Evolutionary conservation across 1,140 invertebrate genomes (phyloP), one percentile per base, ranked within the genome.

Genomic region (Eurosta solidaginis): DNA sequence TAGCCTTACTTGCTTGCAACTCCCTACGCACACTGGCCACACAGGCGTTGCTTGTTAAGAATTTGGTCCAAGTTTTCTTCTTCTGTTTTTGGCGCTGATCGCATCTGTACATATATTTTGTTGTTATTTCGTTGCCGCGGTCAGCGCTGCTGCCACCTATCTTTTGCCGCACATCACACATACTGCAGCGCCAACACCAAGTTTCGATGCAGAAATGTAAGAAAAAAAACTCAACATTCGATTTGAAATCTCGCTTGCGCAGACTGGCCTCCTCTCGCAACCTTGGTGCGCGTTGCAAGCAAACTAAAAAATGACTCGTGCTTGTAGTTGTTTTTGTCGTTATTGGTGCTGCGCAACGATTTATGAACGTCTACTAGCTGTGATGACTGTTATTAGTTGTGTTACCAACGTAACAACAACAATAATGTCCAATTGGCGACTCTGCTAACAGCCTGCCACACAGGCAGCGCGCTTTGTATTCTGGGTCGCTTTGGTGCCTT

Each of bases 311-410:
- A 52, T 2, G 1, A 22, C 3, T 29, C n/a, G 27, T 1, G n/a
- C n/a, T n/a, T 47, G 45, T 47, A 17, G 45, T 47, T 47, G 45
- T 17, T 47, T 9, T 47, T 47, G 12, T 3, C n/a, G 45, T 47
- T 47, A n/a, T 29, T 63, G 54, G 27, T 63, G 54, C 54, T 36
- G 29, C 33, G 59, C 82, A 81, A 85, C 84, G 82, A 85, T 85
- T 85, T 85, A 85, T 85, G 83, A 85, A 83, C 84, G 84, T 85
- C 84, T 83, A 83, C 84, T 83, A 82, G 84, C 82, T 84, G 83
- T 83, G 84, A 85, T 85, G 84, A 85, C 84, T 85, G 84, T 85
- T 85, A 85, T 85, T 85, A 85, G 83, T 83, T 79, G 81, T 82
- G 33, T 40, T 4, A n/a, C 73, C 36, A 36, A 40, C 33, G 14